Evolutionary conservation across 1,140 invertebrate species (phyloP), one percentile per base, ranked within the genome.

Genomic region (Alviniconcha marisindica): DNA sequence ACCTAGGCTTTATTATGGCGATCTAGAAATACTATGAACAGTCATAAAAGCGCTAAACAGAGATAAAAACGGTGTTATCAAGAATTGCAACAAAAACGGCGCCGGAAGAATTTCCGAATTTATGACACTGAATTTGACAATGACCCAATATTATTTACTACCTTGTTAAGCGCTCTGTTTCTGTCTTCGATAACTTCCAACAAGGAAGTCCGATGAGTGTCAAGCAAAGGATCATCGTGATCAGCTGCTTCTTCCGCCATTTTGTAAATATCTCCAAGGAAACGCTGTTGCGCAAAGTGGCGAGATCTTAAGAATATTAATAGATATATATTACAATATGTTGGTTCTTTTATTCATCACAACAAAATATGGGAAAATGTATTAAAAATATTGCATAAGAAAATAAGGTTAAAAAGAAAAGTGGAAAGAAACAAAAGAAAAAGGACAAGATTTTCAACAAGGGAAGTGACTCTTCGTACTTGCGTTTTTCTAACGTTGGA

Each of bases 171-270:
- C 18, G 88, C 83, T 83, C 89, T 89, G 69, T 90, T 90, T 89
- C 89, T 89, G 48, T 92, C 91, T 86, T 92, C 90, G 31, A 92
- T 90, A 54, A 90, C 86, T 73, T 91, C 90, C 60, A 91, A 83
- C 54, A 92, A 84, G 44, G 91, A 90, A 33, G 88, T 88, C 85
- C 89, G 89, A 66, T 88, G 86, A 44, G 71, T 44, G 54, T 91
- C 91, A 36, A 89, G 74, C 36, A 86, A 40, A 5, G 89, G 87
- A 56, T 90, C 91, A 44, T 89, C 89, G 36, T 81, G 77, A 78
- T 87, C 87, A 2, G 82, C 84, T 48, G 83, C 83, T 81, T 89
- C 87, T 69, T 86, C 83, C 88, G 90, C 91, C 91, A 91, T 91
- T 51, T 89, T 91, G 89, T 85, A 76, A 84, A 83, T 51, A 82